Conservation (phyloP, 2,113 vertebrate species). For the Terrapene triunguis region DNA sequence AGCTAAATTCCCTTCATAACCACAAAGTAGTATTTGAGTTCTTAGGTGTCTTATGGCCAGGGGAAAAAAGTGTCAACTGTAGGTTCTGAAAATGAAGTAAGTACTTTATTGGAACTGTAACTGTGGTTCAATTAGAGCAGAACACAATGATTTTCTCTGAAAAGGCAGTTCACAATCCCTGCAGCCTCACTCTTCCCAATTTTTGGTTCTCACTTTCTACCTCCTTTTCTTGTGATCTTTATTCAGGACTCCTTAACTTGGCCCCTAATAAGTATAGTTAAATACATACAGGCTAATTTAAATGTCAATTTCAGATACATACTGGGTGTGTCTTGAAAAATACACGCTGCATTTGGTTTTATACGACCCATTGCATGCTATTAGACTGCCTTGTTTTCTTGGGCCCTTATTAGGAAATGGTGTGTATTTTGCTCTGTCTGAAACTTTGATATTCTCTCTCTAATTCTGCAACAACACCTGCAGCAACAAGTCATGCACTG, state of each 20-base stretch:
- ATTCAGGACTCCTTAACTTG: background rate
- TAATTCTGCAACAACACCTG: background rate
- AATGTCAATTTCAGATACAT: background rate
- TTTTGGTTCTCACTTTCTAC: conserved; percentile 2
- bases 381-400: background rate
- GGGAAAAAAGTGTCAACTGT: background rate
- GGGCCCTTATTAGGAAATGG: background rate
- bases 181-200: background rate
- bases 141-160: background rate
- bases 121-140: background rate
- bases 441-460: background rate
- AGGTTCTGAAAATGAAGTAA: background rate
- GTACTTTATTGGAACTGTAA: background rate
- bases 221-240: background rate
- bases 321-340: background rate
- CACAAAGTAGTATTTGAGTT: background rate
- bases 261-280: background rate
- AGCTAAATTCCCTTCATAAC: background rate
- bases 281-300: background rate
- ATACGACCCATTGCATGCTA: background rate
- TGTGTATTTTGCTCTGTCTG: background rate
- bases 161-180: background rate
- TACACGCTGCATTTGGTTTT: background rate
- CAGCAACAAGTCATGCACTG: background rate
- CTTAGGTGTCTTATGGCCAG: background rate